These are phyloP conservation scores for Amphipoea lucens DNA, from an alignment of 2,888 invertebrate genomes.

Conservation along the genomic window DNA sequence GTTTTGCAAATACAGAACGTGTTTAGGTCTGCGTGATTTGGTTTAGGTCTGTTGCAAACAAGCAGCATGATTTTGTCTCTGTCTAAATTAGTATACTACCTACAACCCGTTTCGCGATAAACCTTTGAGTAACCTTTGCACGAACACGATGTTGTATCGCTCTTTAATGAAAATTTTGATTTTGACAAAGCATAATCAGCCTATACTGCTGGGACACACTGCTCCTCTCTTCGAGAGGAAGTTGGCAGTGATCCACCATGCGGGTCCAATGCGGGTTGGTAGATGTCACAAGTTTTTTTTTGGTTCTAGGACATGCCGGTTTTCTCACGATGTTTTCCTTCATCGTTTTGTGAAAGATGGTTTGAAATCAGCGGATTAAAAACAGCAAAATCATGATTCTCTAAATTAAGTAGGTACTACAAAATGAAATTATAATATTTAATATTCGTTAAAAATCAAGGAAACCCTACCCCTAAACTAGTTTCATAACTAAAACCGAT, in stretches of 20 bases:
- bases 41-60: background rate
- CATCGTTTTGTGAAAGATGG: background rate
- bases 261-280: no score
- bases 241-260: no score
- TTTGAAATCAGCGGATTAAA: background rate
- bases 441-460: background rate
- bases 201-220: no score
- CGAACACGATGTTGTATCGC: background rate
- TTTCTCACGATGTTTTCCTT: no score
- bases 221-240: no score
- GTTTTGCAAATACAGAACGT: background rate
- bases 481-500: background rate
- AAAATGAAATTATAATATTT: background rate
- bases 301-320: no score
- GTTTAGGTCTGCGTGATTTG: background rate
- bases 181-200: background rate
- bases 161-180: background rate
- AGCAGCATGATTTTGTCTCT: no score
- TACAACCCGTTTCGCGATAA: background rate
- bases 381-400: no score
- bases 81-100: background rate
- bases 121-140: background rate
- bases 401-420: background rate
- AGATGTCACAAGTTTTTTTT: no score
- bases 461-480: background rate